Percentiles rank a stretch among this genome's conserved stretches.
Evolutionary conservation across 2,797 vertebrate species (phyloP).

Genomic region (Lithobates sylvaticus): DNA sequence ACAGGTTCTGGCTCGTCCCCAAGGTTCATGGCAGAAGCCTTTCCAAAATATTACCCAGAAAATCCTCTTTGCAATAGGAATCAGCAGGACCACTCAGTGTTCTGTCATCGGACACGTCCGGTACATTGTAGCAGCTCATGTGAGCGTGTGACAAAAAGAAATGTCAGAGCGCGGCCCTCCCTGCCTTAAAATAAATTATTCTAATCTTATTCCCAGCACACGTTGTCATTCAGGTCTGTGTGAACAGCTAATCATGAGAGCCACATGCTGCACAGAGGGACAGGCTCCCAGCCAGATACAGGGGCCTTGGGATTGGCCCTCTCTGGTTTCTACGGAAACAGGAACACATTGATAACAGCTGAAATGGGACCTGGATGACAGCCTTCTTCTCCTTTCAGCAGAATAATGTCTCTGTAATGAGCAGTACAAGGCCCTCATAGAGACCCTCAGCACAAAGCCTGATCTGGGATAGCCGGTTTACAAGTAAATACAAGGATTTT

Average conservation of each 20-base stretch:
- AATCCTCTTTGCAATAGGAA: slow-evolving; percentile 27
- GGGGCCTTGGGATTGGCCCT: slow-evolving; percentile 47
- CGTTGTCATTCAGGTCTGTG: slow-evolving; percentile 38
- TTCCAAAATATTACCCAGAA: background rate
- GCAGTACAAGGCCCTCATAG: slow-evolving; percentile 27
- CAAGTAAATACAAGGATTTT: background rate
- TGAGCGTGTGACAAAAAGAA: slow-evolving; percentile 22
- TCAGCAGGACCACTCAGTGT: slow-evolving; percentile 2
- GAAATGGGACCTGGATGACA: slow-evolving; percentile 44
- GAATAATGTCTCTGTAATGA: slow-evolving; percentile 42
- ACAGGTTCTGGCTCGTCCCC: background rate
- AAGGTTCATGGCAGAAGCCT: slow-evolving; percentile 6
- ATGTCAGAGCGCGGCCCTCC: slow-evolving; percentile 26
- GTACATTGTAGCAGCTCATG: slow-evolving; percentile 23
- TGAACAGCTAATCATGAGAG: slow-evolving; percentile 43
- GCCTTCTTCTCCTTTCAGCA: slow-evolving; percentile 29
- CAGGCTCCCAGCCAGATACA: slow-evolving; percentile 29
- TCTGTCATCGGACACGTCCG: slow-evolving; percentile 34
- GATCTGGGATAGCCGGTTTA: slow-evolving; percentile 10
- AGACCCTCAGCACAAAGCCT: slow-evolving; percentile 31
- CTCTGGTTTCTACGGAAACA: slow-evolving; percentile 49
- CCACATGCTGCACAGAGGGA: slow-evolving; percentile 55
- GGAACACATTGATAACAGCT: slow-evolving; percentile 56
- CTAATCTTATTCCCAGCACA: slow-evolving; percentile 43
- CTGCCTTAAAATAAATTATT: slow-evolving; percentile 30